Conservation (phyloP, 2,797 vertebrate species). For the Lepilemur ruficaudatus region DNA sequence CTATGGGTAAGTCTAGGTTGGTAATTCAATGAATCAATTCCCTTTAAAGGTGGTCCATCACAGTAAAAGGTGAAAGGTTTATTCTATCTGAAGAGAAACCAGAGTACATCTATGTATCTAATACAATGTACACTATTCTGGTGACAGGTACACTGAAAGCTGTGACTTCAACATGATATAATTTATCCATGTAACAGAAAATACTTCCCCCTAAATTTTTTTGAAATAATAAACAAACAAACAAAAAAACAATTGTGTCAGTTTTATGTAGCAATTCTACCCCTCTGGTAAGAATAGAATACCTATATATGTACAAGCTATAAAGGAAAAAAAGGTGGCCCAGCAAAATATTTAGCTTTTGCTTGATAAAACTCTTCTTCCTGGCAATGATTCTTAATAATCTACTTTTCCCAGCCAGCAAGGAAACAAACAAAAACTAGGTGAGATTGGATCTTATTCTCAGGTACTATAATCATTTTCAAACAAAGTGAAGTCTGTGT, state of each 20-base stretch:
- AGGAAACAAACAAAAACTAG: conserved; percentile 2
- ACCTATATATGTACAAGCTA: background rate
- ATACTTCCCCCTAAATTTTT: background rate
- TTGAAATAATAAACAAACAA: background rate
- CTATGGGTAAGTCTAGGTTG: background rate
- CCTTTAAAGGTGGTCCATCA: background rate
- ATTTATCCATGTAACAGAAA: background rate
- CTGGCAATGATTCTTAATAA: background rate
- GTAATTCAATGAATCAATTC: background rate
- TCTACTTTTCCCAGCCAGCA: background rate
- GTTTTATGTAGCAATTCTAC: background rate
- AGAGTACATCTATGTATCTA: background rate
- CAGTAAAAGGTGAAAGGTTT: background rate
- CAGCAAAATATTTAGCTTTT: background rate
- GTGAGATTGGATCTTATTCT: background rate
- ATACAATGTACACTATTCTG: background rate
- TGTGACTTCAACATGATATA: background rate
- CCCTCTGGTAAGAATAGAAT: background rate
- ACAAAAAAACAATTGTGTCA: background rate
- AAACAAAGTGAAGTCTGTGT: background rate
- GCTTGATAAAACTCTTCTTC: background rate
- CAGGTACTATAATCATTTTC: background rate
- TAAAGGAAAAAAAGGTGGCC: background rate
- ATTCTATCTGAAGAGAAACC: background rate
- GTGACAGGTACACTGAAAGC: background rate